Evolutionary conservation across 2,113 vertebrate species (phyloP).

Genomic region (Chaetodon auriga): DNA sequence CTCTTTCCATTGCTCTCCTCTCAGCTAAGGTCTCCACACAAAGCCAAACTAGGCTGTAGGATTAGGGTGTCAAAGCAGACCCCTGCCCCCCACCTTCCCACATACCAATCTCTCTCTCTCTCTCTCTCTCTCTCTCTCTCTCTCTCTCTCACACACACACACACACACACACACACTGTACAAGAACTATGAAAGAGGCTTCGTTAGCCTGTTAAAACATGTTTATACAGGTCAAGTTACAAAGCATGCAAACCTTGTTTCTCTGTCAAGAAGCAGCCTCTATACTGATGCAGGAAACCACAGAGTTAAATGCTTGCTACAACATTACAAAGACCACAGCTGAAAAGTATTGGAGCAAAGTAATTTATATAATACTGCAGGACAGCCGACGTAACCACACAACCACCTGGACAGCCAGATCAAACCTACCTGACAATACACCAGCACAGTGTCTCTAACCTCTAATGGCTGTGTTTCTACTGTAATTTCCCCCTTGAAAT

Average conservation of each 20-base stretch:
- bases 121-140: too few relatives aligned
- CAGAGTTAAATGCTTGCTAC: background rate
- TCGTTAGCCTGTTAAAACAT: constrained; percentile 52
- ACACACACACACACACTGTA: constrained; percentile 43
- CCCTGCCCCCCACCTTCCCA: constrained; percentile 68
- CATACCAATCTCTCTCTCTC: constrained; percentile 51
- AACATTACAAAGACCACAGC: background rate
- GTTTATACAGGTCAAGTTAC: constrained; percentile 36
- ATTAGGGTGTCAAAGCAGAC: constrained; percentile 81
- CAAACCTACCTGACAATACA: background rate
- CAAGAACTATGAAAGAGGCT: constrained; percentile 21
- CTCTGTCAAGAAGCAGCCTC: constrained; percentile 8
- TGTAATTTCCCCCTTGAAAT: constrained; percentile 1
- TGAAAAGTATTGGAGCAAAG: background rate
- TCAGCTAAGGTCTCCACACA: constrained; percentile 71
- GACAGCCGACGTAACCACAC: background rate
- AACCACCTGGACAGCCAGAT: constrained; percentile 9
- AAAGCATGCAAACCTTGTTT: constrained; percentile 28
- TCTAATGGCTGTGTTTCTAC: background rate
- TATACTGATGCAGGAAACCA: background rate
- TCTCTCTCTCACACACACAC: too few relatives aligned
- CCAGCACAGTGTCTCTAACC: background rate
- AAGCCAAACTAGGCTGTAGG: constrained; percentile 72
- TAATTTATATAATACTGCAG: background rate
- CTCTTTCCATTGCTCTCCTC: constrained; percentile 60